Evolutionary conservation across 2,888 invertebrate species (phyloP).

Genomic region (Caenorhabditis sulstoni): DNA sequence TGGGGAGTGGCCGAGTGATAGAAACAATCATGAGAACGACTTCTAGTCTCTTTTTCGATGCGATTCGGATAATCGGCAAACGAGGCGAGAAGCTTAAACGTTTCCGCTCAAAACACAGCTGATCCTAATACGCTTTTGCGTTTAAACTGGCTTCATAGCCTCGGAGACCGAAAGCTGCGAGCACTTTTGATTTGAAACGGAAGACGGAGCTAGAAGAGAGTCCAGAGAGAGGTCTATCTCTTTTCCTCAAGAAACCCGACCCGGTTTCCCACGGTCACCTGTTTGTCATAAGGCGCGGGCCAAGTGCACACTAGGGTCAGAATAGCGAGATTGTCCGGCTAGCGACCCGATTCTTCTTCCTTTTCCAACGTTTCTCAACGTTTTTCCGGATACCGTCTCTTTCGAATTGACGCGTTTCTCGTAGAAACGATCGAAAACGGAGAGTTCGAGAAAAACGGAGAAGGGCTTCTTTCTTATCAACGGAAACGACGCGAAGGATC

Average conservation of each 20-base stretch:
- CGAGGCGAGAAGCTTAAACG: background rate
- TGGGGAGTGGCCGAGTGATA: slow-evolving; percentile 21
- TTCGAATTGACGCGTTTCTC: background rate
- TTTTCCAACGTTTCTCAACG: background rate
- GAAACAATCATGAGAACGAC: background rate
- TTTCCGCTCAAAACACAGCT: slow-evolving; percentile 17
- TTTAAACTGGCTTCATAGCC: too few species aligned
- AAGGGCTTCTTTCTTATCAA: slow-evolving; percentile 17
- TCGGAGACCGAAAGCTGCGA: background rate
- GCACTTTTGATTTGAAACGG: slow-evolving; percentile 10
- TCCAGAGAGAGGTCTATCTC: background rate
- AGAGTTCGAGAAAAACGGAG: slow-evolving; percentile 10
- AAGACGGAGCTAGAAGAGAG: background rate
- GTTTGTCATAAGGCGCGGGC: slow-evolving; percentile 12
- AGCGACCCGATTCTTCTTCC: too few species aligned
- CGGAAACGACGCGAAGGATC: background rate
- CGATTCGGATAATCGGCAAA: background rate
- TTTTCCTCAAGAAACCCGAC: slow-evolving; percentile 30
- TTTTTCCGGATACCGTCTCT: background rate
- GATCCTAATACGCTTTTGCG: slow-evolving; percentile 12
- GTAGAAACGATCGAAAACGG: background rate
- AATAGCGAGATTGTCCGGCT: slow-evolving; percentile 13
- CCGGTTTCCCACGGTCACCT: slow-evolving; percentile 49
- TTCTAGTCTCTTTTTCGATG: background rate
- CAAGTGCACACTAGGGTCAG: slow-evolving; percentile 12